These are phyloP conservation scores for Gnathonemus echidnorhynchus DNA, from an alignment of 2,113 vertebrate genomes.

Conservation along the genomic window DNA sequence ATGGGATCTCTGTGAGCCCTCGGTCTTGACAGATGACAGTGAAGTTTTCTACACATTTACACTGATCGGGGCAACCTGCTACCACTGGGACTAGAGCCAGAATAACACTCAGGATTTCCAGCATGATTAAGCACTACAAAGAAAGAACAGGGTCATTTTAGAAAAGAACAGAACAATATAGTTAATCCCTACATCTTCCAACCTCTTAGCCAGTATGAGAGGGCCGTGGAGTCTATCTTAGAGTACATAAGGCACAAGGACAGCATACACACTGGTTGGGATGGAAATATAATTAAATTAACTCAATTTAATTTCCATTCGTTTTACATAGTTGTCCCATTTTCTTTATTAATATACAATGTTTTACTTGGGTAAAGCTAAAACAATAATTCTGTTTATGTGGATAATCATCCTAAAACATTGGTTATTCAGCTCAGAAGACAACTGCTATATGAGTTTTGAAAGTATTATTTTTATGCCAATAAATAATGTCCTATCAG, in stretches of 20 bases:
- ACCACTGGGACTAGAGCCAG: slow-evolving; percentile 17
- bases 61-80: slow-evolving; percentile 33
- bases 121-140: slow-evolving; percentile 24
- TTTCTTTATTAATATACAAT: not conserved
- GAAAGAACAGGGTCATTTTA: not conserved
- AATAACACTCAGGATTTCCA: slow-evolving; percentile 25
- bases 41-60: slow-evolving; percentile 34
- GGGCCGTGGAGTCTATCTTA: not conserved
- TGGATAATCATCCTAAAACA: not conserved
- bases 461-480: not conserved
- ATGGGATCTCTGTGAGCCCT: slow-evolving; percentile 38
- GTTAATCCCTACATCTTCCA: not conserved
- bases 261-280: not conserved
- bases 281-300: not conserved
- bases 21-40: slow-evolving; percentile 30
- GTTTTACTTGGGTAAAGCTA: not conserved
- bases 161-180: not conserved
- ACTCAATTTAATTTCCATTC: not conserved
- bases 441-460: not conserved
- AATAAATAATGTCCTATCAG: not conserved
- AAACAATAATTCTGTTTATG: not conserved
- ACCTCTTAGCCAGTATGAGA: not conserved
- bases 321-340: not conserved
- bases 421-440: not conserved
- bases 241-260: not conserved